Evolutionary conservation across 2,888 invertebrate species (phyloP).

Genomic region (Salpingus planirostris): DNA sequence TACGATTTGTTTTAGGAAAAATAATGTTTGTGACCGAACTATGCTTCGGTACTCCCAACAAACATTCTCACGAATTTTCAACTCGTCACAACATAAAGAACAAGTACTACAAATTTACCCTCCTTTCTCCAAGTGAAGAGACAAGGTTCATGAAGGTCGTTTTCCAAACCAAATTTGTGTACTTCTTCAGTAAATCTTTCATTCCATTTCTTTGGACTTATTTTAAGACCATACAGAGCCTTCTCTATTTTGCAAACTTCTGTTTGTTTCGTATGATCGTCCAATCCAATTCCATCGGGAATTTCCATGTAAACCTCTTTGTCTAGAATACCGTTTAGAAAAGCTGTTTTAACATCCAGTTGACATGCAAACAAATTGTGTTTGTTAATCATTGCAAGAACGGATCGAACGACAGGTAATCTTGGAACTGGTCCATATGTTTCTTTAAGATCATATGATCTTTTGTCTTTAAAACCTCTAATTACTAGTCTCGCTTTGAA

Average conservation of each 20-base stretch:
- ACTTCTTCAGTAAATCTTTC: constrained; percentile 17
- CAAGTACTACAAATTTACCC: constrained; percentile 12
- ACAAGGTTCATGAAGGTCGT: constrained; percentile 21
- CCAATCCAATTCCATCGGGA: constrained; percentile 15
- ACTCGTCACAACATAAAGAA: constrained; percentile 26
- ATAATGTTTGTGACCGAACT: too few species aligned
- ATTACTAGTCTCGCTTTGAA: constrained; percentile 14
- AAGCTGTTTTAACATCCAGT: constrained; percentile 27
- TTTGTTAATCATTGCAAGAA: constrained; percentile 1
- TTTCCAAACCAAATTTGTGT: constrained; percentile 14
- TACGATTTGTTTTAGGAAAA: too few species aligned
- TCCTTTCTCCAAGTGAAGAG: constrained; percentile 15
- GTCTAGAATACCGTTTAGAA: constrained; percentile 23
- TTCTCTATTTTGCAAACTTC: constrained; percentile 21
- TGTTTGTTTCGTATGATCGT: constrained; percentile 4
- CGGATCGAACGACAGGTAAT: constrained; percentile 9
- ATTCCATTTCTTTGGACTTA: constrained; percentile 26
- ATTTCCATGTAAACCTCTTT: constrained; percentile 24
- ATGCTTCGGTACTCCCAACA: too few species aligned
- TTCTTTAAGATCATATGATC: constrained; percentile 10
- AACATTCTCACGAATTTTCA: too few species aligned
- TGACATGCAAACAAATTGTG: background rate
- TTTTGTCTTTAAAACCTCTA: constrained; percentile 11
- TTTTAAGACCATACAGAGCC: constrained; percentile 27
- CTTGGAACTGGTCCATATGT: constrained; percentile 14